These are phyloP conservation scores for Drosophila subobscura DNA, from an alignment of 1,140 invertebrate genomes.

Conservation along the genomic window DNA sequence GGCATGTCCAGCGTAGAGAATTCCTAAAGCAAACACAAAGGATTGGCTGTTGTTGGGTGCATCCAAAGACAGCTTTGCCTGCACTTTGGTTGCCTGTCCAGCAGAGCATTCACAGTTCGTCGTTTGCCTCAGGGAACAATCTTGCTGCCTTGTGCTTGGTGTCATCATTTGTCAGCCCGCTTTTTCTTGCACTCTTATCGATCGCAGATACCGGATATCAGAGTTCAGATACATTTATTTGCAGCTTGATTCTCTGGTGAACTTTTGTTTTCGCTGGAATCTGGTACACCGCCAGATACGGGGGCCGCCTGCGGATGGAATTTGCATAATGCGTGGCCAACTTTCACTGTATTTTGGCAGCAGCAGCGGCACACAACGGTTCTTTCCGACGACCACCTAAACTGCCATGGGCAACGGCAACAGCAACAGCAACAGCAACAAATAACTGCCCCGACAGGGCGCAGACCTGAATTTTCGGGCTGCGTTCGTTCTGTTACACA, in stretches of 20 bases:
- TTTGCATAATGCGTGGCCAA: conserved; percentile 72
- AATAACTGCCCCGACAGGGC: conserved; percentile 64
- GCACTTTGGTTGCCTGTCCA: no score
- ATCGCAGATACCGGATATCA: conserved; percentile 50
- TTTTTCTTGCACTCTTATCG: conserved; percentile 48
- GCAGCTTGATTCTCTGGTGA: conserved; percentile 43
- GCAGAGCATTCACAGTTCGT: conserved; percentile 22
- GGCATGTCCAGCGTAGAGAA: no score
- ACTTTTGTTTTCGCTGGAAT: conserved; percentile 69
- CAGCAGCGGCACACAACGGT: conserved; percentile 51
- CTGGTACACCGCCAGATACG: conserved; percentile 29
- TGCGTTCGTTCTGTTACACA: conserved; percentile 81
- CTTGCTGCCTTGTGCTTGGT: conserved; percentile 11
- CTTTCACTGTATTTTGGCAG: conserved; percentile 80
- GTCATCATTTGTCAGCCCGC: conserved; percentile 51
- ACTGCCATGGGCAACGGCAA: conserved; percentile 26
- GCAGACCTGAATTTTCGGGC: conserved; percentile 62
- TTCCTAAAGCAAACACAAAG: no score
- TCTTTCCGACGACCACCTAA: conserved; percentile 63
- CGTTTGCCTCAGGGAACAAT: not conserved
- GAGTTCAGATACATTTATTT: conserved; percentile 26
- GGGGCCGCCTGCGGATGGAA: conserved; percentile 34
- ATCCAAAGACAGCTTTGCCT: no score
- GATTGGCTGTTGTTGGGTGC: no score
- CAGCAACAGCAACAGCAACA: conserved; percentile 38